Evolutionary conservation across 2,797 vertebrate genomes (phyloP).

Genomic region (Anabas testudineus): DNA sequence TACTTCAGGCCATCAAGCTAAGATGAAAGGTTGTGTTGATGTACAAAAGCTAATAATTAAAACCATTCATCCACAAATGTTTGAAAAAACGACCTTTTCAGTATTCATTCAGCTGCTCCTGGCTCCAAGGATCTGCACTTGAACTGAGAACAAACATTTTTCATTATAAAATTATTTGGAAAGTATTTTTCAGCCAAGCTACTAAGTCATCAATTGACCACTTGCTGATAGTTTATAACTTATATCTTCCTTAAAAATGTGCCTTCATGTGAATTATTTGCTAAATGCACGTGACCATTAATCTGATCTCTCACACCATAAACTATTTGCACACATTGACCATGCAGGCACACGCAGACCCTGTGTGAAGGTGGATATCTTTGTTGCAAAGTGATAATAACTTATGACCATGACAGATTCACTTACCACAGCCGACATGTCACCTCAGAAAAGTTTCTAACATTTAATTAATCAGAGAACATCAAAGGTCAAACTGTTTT

Average conservation of each 20-base stretch:
- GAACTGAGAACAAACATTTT: slow-evolving; percentile 53
- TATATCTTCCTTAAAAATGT: slow-evolving; percentile 15
- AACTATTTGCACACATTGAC: background rate
- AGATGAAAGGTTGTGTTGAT: slow-evolving; percentile 18
- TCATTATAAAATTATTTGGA: slow-evolving; percentile 60
- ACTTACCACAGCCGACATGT: slow-evolving; percentile 8
- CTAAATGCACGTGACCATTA: slow-evolving; percentile 30
- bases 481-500: too few relatives aligned
- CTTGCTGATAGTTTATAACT: slow-evolving; percentile 43
- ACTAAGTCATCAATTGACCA: slow-evolving; percentile 50
- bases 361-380: background rate
- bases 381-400: slow-evolving; percentile 38
- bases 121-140: slow-evolving; percentile 36
- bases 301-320: slow-evolving; percentile 19
- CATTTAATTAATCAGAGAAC: slow-evolving; percentile 26
- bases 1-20: slow-evolving; percentile 22
- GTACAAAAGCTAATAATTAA: slow-evolving; percentile 27
- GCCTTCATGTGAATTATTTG: slow-evolving; percentile 13
- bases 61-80: slow-evolving; percentile 23
- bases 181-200: slow-evolving; percentile 49
- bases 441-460: slow-evolving; percentile 8
- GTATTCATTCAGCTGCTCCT: slow-evolving; percentile 2
- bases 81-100: slow-evolving; percentile 17
- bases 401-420: slow-evolving; percentile 26
- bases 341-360: background rate